Evolutionary conservation across 2,888 invertebrate species (phyloP), one percentile per base, ranked within the genome.

Genomic region (Flexamia atlantica): DNA sequence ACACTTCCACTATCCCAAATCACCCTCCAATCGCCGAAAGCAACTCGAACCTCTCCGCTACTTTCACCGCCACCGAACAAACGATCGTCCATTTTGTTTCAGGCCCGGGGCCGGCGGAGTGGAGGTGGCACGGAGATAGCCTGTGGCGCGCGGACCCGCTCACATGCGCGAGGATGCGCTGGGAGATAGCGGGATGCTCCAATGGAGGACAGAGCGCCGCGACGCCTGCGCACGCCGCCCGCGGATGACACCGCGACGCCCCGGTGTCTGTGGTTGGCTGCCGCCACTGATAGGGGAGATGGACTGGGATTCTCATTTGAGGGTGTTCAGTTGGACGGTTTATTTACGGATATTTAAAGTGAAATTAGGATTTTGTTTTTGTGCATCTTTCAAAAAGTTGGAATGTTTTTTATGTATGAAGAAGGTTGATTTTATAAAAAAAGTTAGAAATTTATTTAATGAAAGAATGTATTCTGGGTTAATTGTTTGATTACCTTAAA

Each of bases 171-270:
- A 9, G 36, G 72, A 72, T 72, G 72, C 42, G 40, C 72, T 12
- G 42, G 23, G 5, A 72, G 72, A 72, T 72, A 72, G 40, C 42
- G 72, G 14, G 72, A 72, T 72, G 72, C 72, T 1, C 72, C 72
- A 42, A 72, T 72, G 32, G 70, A 70, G 23, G 72, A 72, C 72
- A 72, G 9, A 20, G 42, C 36, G 72, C 23, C 72, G 70, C 32
- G 72, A n/a, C 72, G 72, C 20, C 40, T 40, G 17, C 72, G 42
- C 72, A n/a, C 72, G 42, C 2, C 72, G 12, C 20, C 23, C 40
- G 5, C 7, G 28, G 72, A 72, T 72, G 72, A 42, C 72, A 42
- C 42, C 23, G 42, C 46, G 46, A 46, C 46, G 46, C 46, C 12
- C 46, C 36, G 36, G n/a, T n/a, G 12, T 46, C 12, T 46, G 46